Percentiles rank a stretch among this genome's conserved stretches.
Conservation (phyloP, 2,113 vertebrate genomes). For the Dinomys branickii region DNA sequence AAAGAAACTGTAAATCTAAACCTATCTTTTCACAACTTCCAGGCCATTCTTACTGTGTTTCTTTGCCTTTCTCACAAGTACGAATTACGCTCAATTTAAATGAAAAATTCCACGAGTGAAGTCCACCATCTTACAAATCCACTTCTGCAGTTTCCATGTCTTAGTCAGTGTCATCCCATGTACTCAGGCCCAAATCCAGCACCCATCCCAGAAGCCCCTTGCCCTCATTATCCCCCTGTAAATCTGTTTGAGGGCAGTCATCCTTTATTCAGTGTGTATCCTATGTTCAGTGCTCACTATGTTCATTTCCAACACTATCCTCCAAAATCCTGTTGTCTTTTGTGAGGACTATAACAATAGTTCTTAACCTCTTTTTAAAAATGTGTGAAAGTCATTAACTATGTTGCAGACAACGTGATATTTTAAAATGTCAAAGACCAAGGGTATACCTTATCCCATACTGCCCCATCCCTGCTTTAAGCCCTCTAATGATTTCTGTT, state of each 20-base stretch:
- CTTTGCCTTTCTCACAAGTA: conserved; percentile 11
- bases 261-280: neutral
- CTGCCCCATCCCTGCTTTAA: neutral
- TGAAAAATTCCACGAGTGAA: neutral
- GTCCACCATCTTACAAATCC: neutral
- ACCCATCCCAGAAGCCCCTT: neutral
- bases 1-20: conserved; percentile 43
- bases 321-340: neutral
- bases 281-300: neutral
- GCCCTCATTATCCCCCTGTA: neutral
- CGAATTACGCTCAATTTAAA: conserved; percentile 8
- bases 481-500: neutral
- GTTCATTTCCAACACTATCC: neutral
- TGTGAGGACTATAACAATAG: neutral
- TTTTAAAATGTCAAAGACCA: conserved; percentile 52
- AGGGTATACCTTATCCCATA: neutral
- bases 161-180: neutral
- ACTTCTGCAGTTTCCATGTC: neutral
- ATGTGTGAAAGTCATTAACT: conserved; percentile 36
- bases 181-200: neutral
- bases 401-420: neutral
- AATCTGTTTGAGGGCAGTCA: neutral
- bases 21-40: neutral
- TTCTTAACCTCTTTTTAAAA: neutral
- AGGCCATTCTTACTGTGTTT: neutral